Conservation (phyloP, 2,113 vertebrate genomes). For the Agapornis roseicollis region DNA sequence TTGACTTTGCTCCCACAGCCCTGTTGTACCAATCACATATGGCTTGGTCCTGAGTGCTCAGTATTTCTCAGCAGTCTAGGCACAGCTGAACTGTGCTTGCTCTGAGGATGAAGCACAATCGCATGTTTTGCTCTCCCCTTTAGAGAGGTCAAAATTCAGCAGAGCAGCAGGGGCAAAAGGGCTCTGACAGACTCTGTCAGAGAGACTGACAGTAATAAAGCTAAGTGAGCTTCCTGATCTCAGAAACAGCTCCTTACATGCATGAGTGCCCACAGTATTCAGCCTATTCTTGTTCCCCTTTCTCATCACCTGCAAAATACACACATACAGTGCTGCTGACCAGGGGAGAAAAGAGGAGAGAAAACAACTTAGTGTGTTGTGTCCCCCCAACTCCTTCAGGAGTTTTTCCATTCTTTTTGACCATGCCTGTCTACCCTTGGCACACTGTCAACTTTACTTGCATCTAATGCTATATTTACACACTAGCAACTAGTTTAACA, state of each 20-base stretch:
- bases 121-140: not conserved
- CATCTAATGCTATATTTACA: not conserved
- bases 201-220: not conserved
- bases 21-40: fast-evolving
- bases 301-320: not conserved
- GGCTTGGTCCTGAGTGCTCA: not conserved
- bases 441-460: not conserved
- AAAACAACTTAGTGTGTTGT: not conserved
- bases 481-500: not conserved
- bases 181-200: not conserved
- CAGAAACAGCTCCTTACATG: not conserved
- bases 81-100: not conserved
- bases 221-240: not conserved
- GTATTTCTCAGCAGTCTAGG: not conserved
- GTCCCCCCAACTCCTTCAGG: not conserved
- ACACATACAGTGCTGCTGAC: not conserved
- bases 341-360: not conserved
- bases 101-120: not conserved
- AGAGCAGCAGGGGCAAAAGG: not conserved
- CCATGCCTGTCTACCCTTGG: not conserved
- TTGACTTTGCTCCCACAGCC: not conserved
- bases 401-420: not conserved
- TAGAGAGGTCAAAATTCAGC: not conserved
- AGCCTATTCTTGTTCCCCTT: not conserved
- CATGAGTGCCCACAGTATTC: not conserved